Evolutionary conservation across 2,113 vertebrate genomes (phyloP).

Genomic region (Coreoperca whiteheadi): DNA sequence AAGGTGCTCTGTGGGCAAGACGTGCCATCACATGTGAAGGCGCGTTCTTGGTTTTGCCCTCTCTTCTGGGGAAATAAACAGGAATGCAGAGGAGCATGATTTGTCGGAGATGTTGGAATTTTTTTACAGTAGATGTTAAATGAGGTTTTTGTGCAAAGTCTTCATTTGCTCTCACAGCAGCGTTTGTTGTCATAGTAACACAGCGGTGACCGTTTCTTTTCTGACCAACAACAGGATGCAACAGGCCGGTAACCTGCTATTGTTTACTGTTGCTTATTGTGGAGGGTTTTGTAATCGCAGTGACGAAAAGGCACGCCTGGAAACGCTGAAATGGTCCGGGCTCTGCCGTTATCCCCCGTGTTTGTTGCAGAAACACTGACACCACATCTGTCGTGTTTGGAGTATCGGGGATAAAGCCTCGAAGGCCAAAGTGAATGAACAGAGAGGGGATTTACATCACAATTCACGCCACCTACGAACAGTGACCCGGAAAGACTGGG

Average conservation of each 20-base stretch:
- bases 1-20: not conserved
- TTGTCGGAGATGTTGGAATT: not conserved
- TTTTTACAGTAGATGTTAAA: not conserved
- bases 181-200: constrained; percentile 27
- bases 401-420: constrained; percentile 23
- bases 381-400: constrained; percentile 4
- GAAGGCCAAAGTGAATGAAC: constrained; percentile 25
- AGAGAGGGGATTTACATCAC: constrained; percentile 7
- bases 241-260: not conserved
- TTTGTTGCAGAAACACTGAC: constrained; percentile 13
- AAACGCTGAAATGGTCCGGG: not conserved
- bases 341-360: not conserved
- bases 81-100: too few relatives aligned
- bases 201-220: not conserved
- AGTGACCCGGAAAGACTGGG: constrained; percentile 2
- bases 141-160: not conserved
- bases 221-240: not conserved
- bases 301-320: not conserved
- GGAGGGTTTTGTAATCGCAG: not conserved
- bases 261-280: not conserved
- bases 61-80: not conserved
- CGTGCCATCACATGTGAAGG: not conserved
- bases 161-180: not conserved
- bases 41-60: not conserved
- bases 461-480: not conserved